Evolutionary conservation across 2,113 vertebrate species (phyloP), one percentile per base, ranked within the genome.

Genomic region (Gallinago jamesoni): DNA sequence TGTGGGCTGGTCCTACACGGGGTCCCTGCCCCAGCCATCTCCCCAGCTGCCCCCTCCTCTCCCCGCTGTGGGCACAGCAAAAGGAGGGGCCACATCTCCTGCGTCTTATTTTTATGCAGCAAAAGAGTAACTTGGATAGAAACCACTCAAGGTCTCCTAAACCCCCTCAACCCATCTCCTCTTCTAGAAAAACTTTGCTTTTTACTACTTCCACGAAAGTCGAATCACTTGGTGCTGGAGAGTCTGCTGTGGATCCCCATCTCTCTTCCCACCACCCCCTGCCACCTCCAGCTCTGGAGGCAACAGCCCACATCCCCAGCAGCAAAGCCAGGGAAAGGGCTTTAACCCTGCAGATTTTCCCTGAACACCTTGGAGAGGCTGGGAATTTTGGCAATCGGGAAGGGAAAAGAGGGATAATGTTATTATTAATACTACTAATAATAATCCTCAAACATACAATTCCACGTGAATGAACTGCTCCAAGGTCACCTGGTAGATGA

Each of bases 231-330:
- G 0, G 52, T n/a, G 37, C 14, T 55, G 73, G 14, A 43, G n/a
- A 39, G 15, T 2, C 57, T 68, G 67, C 12, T 41, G 43, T 39
- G 57, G 63, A 21, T 73, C 31, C 7, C 17, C 24, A 9, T n/a
- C 52, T 37, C 12, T 25, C 23, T 53, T 30, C 19, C 22, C 70
- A 41, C 22, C 55, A 64, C 9, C 27, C 8, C 9, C 50, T 81
- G 43, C 12, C 72, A 59, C 21, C 48, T 48, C 73, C 85, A 70
- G 69, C 37, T 83, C 37, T 13, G 25, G 37, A 37, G 41, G 12
- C 21, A 24, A 30, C 0, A 0, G 45, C 47, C 10, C 62, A n/a
- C 24, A 47, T 24, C 62, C 55, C 66, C 3, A 33, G 9, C 68
- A 84, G 24, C 84, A 87, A 88, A 77, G 30, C 33, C 78, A 78